These are phyloP conservation scores for Lepidurus packardi DNA, from an alignment of 1,140 invertebrate genomes.

Conservation along the genomic window DNA sequence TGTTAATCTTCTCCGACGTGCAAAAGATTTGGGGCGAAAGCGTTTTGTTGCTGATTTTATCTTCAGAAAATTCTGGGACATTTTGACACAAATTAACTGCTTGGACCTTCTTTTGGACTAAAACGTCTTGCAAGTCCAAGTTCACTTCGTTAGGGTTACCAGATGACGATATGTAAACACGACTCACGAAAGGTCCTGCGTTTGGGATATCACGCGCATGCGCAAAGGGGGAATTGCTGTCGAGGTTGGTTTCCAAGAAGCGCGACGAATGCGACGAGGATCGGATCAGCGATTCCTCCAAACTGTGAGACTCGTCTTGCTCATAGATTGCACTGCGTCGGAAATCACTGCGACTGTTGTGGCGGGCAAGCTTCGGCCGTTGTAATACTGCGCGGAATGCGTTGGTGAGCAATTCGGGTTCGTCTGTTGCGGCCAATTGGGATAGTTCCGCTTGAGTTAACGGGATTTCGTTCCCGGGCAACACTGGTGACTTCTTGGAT, in stretches of 20 bases:
- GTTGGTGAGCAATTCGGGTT: not conserved
- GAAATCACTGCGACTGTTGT: not conserved
- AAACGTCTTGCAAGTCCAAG: conserved; percentile 27
- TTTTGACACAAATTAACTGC: conserved; percentile 26
- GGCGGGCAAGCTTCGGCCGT: not conserved
- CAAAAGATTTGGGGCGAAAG: not conserved
- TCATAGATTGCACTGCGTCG: conserved; percentile 6
- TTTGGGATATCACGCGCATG: not conserved
- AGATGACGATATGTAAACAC: not conserved
- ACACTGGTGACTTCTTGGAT: conserved; percentile 7
- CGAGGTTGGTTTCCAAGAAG: conserved; percentile 31
- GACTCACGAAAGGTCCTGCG: not conserved
- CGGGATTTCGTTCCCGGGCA: not conserved
- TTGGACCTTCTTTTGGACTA: conserved; percentile 32
- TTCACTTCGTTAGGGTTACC: not conserved
- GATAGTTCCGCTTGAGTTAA: not conserved
- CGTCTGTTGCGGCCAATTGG: not conserved
- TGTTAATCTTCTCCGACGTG: not conserved
- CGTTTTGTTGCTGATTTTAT: conserved; percentile 28
- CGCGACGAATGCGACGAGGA: not conserved
- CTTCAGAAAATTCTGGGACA: conserved; percentile 8
- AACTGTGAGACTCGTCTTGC: not conserved
- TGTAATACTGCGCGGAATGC: not conserved
- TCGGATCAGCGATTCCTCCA: not conserved
- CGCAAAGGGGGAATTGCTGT: conserved; percentile 23